phyloP scores from a whole-genome alignment of 2,113 vertebrate genomes.

The Hyperoodon ampullatus region DNA sequence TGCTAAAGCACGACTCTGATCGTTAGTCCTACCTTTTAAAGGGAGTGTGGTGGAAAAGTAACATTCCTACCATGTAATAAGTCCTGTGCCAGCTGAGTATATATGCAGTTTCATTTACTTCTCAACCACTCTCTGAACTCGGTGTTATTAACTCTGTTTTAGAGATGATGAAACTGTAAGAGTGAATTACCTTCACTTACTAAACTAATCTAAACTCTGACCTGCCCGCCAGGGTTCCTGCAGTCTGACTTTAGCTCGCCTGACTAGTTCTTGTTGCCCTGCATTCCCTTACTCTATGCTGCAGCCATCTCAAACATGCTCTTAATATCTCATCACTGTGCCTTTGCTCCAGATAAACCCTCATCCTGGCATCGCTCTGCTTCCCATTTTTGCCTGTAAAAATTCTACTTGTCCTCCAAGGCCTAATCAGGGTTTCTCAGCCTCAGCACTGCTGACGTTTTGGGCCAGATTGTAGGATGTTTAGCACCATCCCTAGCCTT shows the following conservation, averaged over 20 bases:
- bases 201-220: background rate
- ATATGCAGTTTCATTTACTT: background rate
- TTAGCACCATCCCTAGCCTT: background rate
- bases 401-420: constrained; percentile 6
- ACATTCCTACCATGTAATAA: background rate
- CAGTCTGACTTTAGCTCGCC: background rate
- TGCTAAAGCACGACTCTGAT: background rate
- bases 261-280: background rate
- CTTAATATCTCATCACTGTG: background rate
- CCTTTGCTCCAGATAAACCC: background rate
- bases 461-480: background rate
- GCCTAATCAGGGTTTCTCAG: background rate
- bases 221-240: background rate
- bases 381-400: constrained; percentile 20
- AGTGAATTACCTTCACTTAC: constrained; percentile 3
- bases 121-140: background rate
- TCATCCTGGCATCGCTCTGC: background rate
- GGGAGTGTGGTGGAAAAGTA: background rate
- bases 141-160: constrained; percentile 3
- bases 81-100: background rate
- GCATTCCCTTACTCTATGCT: background rate
- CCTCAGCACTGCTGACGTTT: background rate
- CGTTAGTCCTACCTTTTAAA: background rate
- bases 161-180: background rate
- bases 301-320: background rate